phyloP scores from a whole-genome alignment of 2,113 vertebrate species.

The Gulo gulo region DNA sequence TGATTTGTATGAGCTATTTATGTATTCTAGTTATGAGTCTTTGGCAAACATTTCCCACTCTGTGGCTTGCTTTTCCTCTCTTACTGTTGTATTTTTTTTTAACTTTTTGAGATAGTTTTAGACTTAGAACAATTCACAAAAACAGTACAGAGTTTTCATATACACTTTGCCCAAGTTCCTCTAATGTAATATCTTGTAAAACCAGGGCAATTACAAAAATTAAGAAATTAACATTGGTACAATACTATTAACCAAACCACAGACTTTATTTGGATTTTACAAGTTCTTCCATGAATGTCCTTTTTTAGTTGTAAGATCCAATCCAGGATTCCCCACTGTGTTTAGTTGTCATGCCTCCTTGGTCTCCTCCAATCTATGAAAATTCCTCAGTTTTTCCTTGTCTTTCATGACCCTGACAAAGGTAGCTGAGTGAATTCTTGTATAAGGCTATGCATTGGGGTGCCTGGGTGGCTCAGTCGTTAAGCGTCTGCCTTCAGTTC shows the following conservation, averaged over 20 bases:
- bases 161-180: not conserved
- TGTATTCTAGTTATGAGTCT: not conserved
- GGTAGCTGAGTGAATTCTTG: not conserved
- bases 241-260: not conserved
- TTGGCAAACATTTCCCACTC: not conserved
- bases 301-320: not conserved
- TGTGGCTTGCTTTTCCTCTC: not conserved
- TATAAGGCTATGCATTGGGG: not conserved
- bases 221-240: not conserved
- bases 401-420: not conserved
- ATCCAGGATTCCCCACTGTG: not conserved
- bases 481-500: too few relatives aligned
- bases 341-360: not conserved
- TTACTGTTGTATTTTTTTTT: not conserved
- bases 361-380: not conserved
- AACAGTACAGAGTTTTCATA: not conserved
- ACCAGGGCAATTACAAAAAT: not conserved
- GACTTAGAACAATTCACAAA: slow-evolving; percentile 12
- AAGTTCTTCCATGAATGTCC: not conserved
- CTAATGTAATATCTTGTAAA: not conserved
- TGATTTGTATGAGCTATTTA: not conserved
- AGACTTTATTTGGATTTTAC: not conserved
- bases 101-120: not conserved
- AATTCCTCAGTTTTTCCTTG: not conserved
- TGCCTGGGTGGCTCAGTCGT: too few relatives aligned